Base-by-base conservation (phyloP, 2,797 vertebrate genomes). In the Scyliorhinus canicula region DNA sequence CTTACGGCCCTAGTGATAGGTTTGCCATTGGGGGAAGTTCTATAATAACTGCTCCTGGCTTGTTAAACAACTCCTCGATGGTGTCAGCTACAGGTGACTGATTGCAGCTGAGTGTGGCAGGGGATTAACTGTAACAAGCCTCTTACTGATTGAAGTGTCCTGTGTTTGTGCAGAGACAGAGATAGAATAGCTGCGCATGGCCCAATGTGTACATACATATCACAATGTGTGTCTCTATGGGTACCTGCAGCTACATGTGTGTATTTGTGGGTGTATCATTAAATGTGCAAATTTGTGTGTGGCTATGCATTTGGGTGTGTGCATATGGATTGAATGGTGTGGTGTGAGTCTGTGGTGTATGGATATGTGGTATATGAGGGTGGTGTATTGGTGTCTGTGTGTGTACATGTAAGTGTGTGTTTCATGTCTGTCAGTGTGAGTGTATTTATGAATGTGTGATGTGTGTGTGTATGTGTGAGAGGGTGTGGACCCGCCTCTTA, bases 11-110 rank as follows among this genome's bases (percentile, higher is more conserved):
- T 67, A 26, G 91, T 67, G 40, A 67, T 40, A 44, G 50, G 47
- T 35, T 91, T 94, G 65, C 55, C 67, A 71, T 52, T 71, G 60
- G 57, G 88, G 60, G n/a, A 91, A 26, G 21, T 40, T 91, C 55
- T 24, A 63, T 60, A 91, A 21, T 3, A 65, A 24, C 57, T 91
- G 60, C 88, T 91, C 19, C 88, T 65, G 60, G 88, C 57, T 44
- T 91, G n/a, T 65, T 91, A 44, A 65, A 91, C 55, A 69, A 44
- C 93, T 93, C 44, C 44, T 71, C 14, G 4, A 47, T 93, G 9
- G 14, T n/a, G 52, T 94, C 93, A 94, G 19, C 67, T 74, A 67
- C 93, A 94, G 63, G 65, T 71, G 93, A 94, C 63, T 94, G 93
- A 94, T 69, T 74, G 63, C 65, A 74, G 93, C 47, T 74, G 93